A percentile compares a stretch with the other conserved stretches of the same genome.
Conservation (phyloP, 2,797 vertebrate genomes). For the Macropus fuliginosus region DNA sequence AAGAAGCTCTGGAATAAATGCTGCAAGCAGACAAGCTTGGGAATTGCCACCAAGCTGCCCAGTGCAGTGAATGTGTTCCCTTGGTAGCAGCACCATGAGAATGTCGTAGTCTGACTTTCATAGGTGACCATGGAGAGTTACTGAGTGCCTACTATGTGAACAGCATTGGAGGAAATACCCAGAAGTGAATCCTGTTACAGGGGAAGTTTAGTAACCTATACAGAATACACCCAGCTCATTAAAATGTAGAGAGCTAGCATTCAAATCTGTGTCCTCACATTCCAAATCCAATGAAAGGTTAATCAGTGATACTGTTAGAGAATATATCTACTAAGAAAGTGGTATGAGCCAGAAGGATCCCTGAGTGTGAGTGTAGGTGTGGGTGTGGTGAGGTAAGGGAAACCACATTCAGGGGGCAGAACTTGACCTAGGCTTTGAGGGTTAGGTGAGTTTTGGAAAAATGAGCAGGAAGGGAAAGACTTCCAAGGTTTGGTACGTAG, state of each 20-base stretch:
- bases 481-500: not conserved
- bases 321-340: not conserved
- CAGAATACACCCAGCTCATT: not conserved
- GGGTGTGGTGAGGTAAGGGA: not conserved
- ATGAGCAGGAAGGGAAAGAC: not conserved
- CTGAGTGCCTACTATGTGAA: constrained; percentile 37
- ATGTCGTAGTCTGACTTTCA: constrained; percentile 48
- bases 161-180: not conserved
- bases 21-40: constrained; percentile 70
- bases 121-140: constrained; percentile 21
- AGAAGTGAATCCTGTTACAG: not conserved
- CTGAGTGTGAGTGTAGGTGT: not conserved
- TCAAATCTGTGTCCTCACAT: not conserved
- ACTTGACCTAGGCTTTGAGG: not conserved
- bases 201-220: not conserved
- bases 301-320: not conserved
- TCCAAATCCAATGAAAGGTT: not conserved
- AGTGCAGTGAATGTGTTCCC: constrained; percentile 56
- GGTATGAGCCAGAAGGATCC: not conserved
- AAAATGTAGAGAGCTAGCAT: not conserved
- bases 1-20: constrained; percentile 69
- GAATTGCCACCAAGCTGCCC: constrained; percentile 75
- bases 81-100: constrained; percentile 71
- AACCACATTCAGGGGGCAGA: not conserved
- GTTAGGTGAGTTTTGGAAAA: not conserved